Evolutionary conservation across 2,113 vertebrate genomes (phyloP).

Genomic region (Sturnira hondurensis): DNA sequence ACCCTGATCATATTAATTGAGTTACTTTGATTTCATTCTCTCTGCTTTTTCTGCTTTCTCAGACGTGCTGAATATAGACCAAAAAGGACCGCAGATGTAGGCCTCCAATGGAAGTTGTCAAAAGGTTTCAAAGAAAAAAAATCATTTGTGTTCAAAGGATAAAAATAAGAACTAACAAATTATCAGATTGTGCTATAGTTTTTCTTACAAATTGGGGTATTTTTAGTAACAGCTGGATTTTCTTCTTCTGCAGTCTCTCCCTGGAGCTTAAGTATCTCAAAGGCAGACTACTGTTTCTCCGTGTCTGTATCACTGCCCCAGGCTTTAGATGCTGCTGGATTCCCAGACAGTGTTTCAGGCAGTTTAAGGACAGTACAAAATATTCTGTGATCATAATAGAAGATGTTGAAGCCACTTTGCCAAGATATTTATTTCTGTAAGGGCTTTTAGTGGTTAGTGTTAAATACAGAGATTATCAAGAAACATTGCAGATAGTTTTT

Average conservation of each 20-base stretch:
- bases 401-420: neutral
- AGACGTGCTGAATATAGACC: neutral
- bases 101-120: neutral
- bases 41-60: neutral
- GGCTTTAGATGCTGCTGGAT: neutral
- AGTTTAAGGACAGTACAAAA: neutral
- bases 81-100: neutral
- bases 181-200: neutral
- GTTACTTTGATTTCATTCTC: neutral
- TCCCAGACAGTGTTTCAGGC: neutral
- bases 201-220: neutral
- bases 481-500: neutral
- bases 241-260: neutral
- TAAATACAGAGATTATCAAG: neutral
- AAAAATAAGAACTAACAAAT: neutral
- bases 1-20: conserved; percentile 20
- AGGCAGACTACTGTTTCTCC: neutral
- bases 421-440: neutral
- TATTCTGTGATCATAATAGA: neutral
- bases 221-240: neutral
- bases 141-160: neutral
- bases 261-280: neutral
- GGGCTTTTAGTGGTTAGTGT: neutral
- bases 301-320: neutral
- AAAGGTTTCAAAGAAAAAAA: neutral